Percentiles rank a stretch among this genome's conserved stretches.
These are phyloP conservation scores for Phyllotreta striolata DNA, from an alignment of 2,888 invertebrate genomes.

Conservation along the genomic window DNA sequence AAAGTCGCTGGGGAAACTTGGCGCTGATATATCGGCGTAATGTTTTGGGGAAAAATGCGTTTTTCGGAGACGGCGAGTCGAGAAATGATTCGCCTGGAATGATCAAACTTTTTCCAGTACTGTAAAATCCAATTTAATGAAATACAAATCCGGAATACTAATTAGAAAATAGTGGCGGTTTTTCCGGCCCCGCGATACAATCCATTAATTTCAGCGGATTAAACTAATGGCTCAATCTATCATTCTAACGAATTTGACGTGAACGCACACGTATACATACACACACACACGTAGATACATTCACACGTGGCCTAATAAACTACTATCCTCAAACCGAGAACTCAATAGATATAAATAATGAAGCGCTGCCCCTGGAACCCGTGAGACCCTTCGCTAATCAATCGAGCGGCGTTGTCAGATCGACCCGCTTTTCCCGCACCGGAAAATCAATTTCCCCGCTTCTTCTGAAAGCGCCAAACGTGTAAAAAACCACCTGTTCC, in stretches of 20 bases:
- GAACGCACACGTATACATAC: constrained; percentile 11
- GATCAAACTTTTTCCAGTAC: too few species aligned
- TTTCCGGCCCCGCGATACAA: background rate
- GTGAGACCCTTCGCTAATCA: constrained; percentile 6
- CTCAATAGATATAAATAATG: constrained; percentile 31
- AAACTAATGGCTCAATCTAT: constrained; percentile 12
- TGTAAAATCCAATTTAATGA: too few species aligned
- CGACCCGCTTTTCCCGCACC: constrained; percentile 2
- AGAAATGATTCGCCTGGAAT: too few species aligned
- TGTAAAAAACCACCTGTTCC: too few species aligned
- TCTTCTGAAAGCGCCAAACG: too few species aligned
- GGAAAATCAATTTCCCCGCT: background rate
- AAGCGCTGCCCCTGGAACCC: constrained; percentile 25
- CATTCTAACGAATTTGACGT: constrained; percentile 20
- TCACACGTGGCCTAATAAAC: constrained; percentile 28
- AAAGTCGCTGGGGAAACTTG: constrained; percentile 21
- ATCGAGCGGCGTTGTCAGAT: constrained; percentile 7
- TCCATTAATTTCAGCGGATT: background rate
- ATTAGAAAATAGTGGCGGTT: background rate
- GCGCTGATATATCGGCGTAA: constrained; percentile 5
- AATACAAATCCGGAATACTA: background rate
- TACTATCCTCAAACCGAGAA: constrained; percentile 22
- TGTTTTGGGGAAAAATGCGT: constrained; percentile 2
- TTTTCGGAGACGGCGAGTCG: constrained; percentile 2
- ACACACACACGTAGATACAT: constrained; percentile 11